Conservation (phyloP, 2,888 invertebrate genomes). For the Ormyrus labotus region DNA sequence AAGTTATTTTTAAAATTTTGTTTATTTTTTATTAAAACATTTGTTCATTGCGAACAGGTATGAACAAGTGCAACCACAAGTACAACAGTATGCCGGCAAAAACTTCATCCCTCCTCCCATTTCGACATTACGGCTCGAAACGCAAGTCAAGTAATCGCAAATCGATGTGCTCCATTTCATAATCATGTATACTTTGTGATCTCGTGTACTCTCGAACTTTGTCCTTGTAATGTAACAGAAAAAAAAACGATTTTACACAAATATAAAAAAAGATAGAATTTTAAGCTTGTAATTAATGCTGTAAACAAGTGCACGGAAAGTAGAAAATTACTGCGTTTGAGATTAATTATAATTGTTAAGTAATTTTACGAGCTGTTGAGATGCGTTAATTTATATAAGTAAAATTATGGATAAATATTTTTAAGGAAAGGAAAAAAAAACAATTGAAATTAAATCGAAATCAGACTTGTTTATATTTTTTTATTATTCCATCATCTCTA, state of each 20-base stretch:
- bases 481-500: conserved; percentile 41
- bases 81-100: conserved; percentile 58
- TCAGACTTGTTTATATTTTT: conserved; percentile 25
- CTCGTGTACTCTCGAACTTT: conserved; percentile 38
- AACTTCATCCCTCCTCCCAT: conserved; percentile 55
- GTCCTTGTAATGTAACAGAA: conserved; percentile 32
- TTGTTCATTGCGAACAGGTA: conserved; percentile 48
- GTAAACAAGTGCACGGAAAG: background rate
- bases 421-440: conserved; percentile 28
- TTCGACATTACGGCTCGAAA: conserved; percentile 54
- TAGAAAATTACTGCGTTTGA: conserved; percentile 5
- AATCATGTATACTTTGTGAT: conserved; percentile 46
- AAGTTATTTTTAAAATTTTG: background rate
- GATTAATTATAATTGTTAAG: conserved; percentile 46
- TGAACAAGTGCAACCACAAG: conserved; percentile 58
- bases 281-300: conserved; percentile 9
- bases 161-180: conserved; percentile 55
- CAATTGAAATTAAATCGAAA: conserved; percentile 12
- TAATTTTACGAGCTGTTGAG: conserved; percentile 40
- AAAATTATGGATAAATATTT: conserved; percentile 14
- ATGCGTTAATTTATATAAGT: background rate
- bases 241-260: conserved; percentile 33
- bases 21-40: conserved; percentile 13
- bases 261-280: conserved; percentile 19
- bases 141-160: conserved; percentile 54